Base-by-base conservation (phyloP, 2,888 invertebrate genomes). In the Chrysolina americana region DNA sequence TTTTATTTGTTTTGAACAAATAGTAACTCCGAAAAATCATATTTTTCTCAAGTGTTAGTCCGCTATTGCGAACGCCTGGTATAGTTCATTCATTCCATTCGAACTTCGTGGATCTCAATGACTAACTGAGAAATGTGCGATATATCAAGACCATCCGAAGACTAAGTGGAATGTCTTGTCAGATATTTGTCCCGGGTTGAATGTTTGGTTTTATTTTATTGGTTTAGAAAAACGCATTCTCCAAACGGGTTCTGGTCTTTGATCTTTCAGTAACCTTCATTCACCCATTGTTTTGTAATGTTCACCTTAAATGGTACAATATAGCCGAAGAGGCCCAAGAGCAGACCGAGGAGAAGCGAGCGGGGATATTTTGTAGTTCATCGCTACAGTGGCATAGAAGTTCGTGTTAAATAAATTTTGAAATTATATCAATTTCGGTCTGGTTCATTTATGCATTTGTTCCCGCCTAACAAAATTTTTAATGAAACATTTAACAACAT, bases 161-260 rank as follows among this genome's bases (percentile, higher is more conserved):
- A 81, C 84, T 86, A 86, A 87, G 87, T 87, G 87, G 87, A 86
- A 86, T 87, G 84, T 85, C 87, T 85, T 87, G 87, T 87, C 83
- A 81, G 84, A 83, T 85, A 86, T 87, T 86, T 86, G 85, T 87
- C 85, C 83, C 80, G 82, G 82, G 83, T 84, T 82, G 83, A 85
- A 84, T 82, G 81, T 85, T 85, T 84, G 83, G 82, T 83, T 85
- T 85, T 83, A 83, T 86, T 85, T 86, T 82, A 84, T 86, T 86
- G 84, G 84, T 81, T 82, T 81, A 82, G 59, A 83, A 83, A 81
- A 80, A 78, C 70, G 78, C 73, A 76, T 71, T 69, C 63, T 68
- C 56, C 11, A 53, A 68, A 68, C 68, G 68, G 68, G 68, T 68
- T 68, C 68, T 41, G 53, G 53, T 53, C 53, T 68, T 68, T 53